These are phyloP conservation scores for Chiloscyllium punctatum DNA, from an alignment of 2,797 vertebrate species.

Conservation along the genomic window DNA sequence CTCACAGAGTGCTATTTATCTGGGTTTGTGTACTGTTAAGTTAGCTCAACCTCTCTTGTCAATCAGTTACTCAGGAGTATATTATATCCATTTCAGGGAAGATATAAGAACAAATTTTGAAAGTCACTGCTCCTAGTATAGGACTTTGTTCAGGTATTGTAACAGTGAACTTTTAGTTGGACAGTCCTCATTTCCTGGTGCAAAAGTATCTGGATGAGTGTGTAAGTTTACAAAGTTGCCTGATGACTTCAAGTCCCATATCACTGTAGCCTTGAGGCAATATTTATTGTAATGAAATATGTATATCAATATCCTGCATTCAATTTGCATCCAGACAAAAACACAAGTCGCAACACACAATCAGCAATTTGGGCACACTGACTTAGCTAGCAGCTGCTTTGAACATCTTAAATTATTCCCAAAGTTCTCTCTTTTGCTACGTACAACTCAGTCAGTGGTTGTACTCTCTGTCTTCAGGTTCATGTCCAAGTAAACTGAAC, in stretches of 20 bases:
- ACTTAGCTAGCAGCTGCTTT: not conserved
- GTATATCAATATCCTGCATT: not conserved
- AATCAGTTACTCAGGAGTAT: not conserved
- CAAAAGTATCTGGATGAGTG: not conserved
- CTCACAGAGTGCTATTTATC: not conserved
- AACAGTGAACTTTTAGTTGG: not conserved
- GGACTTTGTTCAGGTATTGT: not conserved
- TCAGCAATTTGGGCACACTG: not conserved
- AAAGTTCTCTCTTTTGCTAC: not conserved
- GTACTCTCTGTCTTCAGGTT: not conserved
- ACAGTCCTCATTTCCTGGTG: not conserved
- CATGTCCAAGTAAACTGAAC: not conserved
- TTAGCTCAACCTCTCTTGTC: not conserved
- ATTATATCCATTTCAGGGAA: not conserved
- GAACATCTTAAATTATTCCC: not conserved
- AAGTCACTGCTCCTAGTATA: no score
- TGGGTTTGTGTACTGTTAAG: not conserved
- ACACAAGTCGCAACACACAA: not conserved
- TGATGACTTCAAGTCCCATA: not conserved
- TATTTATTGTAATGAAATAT: not conserved
- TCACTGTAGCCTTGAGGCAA: not conserved
- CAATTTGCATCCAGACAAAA: not conserved
- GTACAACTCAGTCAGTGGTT: no score
- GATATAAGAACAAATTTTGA: not conserved
- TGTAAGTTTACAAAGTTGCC: not conserved